These are phyloP conservation scores for Oeneis ivallda DNA, from an alignment of 2,888 invertebrate genomes.

Conservation along the genomic window DNA sequence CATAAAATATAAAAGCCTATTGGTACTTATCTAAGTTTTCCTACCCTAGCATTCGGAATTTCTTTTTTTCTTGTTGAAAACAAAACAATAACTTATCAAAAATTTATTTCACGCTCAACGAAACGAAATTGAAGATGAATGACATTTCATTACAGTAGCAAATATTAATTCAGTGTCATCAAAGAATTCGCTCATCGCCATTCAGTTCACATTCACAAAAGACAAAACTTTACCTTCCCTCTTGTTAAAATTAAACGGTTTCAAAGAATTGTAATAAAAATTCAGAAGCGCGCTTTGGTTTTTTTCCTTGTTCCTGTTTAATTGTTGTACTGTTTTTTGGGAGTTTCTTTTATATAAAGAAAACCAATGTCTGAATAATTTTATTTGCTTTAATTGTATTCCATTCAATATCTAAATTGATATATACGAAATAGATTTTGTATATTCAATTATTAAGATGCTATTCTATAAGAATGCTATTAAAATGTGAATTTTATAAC, in stretches of 20 bases:
- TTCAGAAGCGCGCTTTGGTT: slow-evolving; percentile 51
- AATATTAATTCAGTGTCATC: slow-evolving; percentile 46
- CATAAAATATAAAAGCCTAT: too few relatives aligned
- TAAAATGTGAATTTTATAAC: too few relatives aligned
- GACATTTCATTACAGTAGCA: slow-evolving; percentile 37
- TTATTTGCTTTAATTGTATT: background rate
- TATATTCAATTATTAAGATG: too few relatives aligned
- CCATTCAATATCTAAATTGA: background rate
- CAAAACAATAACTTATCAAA: background rate
- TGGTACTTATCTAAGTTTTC: too few relatives aligned
- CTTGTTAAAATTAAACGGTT: slow-evolving; percentile 59
- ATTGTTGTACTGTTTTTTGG: slow-evolving; percentile 8
- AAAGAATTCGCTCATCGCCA: slow-evolving; percentile 49
- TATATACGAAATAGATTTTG: too few relatives aligned
- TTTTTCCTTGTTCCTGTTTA: slow-evolving; percentile 26
- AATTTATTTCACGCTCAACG: background rate
- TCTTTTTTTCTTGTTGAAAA: too few relatives aligned
- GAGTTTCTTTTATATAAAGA: slow-evolving; percentile 1
- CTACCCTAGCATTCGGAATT: too few relatives aligned
- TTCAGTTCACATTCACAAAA: slow-evolving; percentile 52
- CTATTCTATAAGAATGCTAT: too few relatives aligned
- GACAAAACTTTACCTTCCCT: slow-evolving; percentile 53
- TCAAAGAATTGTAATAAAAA: slow-evolving; percentile 52
- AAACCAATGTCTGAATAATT: background rate
- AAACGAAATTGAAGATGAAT: slow-evolving; percentile 27